These are phyloP conservation scores for Ammodytes marinus DNA, from an alignment of 2,113 vertebrate species.

Conservation along the genomic window DNA sequence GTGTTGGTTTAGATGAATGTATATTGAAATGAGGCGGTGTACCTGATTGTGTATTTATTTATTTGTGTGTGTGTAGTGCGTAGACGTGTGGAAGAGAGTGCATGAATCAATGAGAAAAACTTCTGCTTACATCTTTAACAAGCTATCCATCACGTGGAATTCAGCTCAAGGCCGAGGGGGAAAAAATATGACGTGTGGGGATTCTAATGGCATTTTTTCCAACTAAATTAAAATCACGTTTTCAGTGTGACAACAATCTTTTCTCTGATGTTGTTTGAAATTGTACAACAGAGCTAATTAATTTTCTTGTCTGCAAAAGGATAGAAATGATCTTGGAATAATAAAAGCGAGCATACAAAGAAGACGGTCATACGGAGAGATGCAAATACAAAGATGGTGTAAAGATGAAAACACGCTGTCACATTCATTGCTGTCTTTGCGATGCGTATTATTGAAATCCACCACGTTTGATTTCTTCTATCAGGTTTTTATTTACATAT, in stretches of 20 bases:
- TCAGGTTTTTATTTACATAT: constrained; percentile 36
- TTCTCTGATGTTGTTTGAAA: constrained; percentile 51
- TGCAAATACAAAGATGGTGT: constrained; percentile 24
- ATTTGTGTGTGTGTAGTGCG: not conserved
- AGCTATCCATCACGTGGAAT: constrained; percentile 42
- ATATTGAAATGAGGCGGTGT: constrained; percentile 29
- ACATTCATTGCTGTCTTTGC: constrained; percentile 3
- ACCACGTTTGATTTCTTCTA: constrained; percentile 17
- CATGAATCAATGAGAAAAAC: constrained; percentile 61
- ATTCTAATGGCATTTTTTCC: constrained; percentile 54
- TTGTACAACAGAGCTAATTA: constrained; percentile 55
- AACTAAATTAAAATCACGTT: constrained; percentile 52
- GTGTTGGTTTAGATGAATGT: constrained; percentile 66
- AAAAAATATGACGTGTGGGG: constrained; percentile 21
- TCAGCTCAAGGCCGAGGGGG: constrained; percentile 20
- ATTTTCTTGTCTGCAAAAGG: constrained; percentile 19
- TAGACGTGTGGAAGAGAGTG: constrained; percentile 13
- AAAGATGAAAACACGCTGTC: constrained; percentile 25
- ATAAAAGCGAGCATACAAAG: constrained; percentile 26
- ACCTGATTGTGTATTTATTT: not conserved
- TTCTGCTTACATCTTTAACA: constrained; percentile 39
- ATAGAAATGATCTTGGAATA: constrained; percentile 48
- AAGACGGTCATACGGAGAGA: not conserved
- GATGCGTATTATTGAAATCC: constrained; percentile 41
- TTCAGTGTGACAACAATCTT: constrained; percentile 41